A percentile compares a stretch with the other conserved stretches of the same genome.
phyloP scores from a whole-genome alignment of 1,140 invertebrate species.

The Phthorimaea operculella region DNA sequence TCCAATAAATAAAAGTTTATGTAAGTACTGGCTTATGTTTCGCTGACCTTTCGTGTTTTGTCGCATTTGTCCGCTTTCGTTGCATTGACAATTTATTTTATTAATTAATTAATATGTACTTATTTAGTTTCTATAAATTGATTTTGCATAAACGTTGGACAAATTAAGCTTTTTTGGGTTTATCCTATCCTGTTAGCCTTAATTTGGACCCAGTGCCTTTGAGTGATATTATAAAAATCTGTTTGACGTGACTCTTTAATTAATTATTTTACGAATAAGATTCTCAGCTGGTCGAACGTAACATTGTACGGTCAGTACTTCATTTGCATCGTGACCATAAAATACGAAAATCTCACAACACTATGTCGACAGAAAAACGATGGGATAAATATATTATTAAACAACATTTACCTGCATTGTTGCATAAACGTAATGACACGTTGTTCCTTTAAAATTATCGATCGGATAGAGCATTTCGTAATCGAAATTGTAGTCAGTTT shows the following conservation, averaged over 20 bases:
- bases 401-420: conserved; percentile 11
- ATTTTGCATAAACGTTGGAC: too few species aligned
- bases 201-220: too few species aligned
- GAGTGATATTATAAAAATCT: too few species aligned
- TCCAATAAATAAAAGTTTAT: conserved; percentile 1
- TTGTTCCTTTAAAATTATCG: conserved; percentile 20
- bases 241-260: too few species aligned
- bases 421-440: conserved; percentile 18
- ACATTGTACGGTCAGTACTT: too few species aligned
- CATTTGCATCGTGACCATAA: too few species aligned
- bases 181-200: too few species aligned
- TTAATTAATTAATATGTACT: too few species aligned
- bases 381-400: conserved; percentile 21
- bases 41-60: neutral
- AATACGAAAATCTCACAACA: neutral
- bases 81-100: neutral
- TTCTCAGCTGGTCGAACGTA: too few species aligned
- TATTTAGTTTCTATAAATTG: too few species aligned
- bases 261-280: too few species aligned
- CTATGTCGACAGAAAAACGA: neutral
- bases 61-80: neutral
- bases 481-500: conserved; percentile 20
- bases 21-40: neutral
- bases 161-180: too few species aligned
- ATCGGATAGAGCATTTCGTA: conserved; percentile 21